Evolutionary conservation across 2,797 vertebrate genomes (phyloP), one percentile per base, ranked within the genome.

Genomic region (Sitta carolinensis): DNA sequence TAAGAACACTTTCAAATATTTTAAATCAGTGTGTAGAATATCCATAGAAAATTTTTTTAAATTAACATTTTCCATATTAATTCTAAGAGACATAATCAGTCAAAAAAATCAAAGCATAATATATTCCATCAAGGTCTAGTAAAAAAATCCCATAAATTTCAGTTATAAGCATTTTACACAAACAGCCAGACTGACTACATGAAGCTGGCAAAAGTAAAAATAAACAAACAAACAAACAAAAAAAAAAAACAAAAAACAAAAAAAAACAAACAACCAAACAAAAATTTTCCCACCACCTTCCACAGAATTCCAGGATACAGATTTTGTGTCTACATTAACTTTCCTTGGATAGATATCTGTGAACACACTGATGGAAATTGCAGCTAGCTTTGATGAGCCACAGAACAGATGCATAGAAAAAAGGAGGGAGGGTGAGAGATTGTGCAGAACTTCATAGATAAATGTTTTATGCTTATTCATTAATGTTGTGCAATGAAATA

Each of bases 401-500:
- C 38, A 82, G 25, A 72, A 59, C 10, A 10, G 48, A 63, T 62
- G 34, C 16, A 27, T n/a, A 62, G 47, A 61, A 74, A 19, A 45
- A 85, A 90, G 27, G 19, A 73, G n/a, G 30, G 47, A 79, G 51
- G 15, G 19, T 4, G 16, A 25, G 22, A 84, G 25, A 55, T 61
- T 68, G 50, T 50, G n/a, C 18, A 38, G 48, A 90, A 80, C 21
- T 79, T 90, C 29, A 64, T 20, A 74, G 89, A 90, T 59, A 72
- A 73, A 76, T 72, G 54, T 48, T 84, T 94, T 87, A 40, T 77
- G 67, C 38, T 54, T 29, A 72, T 87, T 95, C 81, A 83, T 80
- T 80, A 77, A 72, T 74, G 58, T 64, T 85, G 38, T 80, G 52
- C 42, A 85, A 80, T 87, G 47, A 96, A 87, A 89, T 89, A 77